Base-by-base conservation (phyloP, 1,140 invertebrate genomes). In the Planococcus citri region DNA sequence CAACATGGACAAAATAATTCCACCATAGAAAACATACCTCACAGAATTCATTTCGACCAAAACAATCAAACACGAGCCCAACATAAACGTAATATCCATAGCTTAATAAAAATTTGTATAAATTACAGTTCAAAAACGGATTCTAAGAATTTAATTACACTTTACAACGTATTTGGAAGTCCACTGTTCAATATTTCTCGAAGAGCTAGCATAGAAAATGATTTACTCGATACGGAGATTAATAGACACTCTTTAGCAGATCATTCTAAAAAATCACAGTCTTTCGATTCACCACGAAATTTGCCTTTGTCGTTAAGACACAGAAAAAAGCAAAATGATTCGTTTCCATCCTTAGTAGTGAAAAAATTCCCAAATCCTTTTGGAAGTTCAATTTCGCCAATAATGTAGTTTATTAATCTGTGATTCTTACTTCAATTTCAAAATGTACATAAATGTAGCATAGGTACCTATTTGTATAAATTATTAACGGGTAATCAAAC, bases 171-270 rank as follows among this genome's bases (percentile, higher is more conserved):
- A n/a, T 51, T 51, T 51, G 41, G 41, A 51, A 51, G 12, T 51
- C 41, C 41, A 17, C 17, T 51, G 41, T 51, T 51, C 10, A 51
- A 20, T 20, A 51, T 51, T 51, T 51, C 41, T 17, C 41, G 41
- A 51, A 51, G 41, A 51, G 41, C 41, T 51, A 51, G 41, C 41
- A 51, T 51, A 51, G 41, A 51, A 51, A 51, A 51, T 51, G 41
- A 51, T 51, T 51, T 51, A 20, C 17, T 51, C 2, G 17, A 17
- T 17, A 51, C 41, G 4, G 41, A 51, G 3, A 3, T 51, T n/a
- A 51, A 20, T 51, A 2, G 41, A 9, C 2, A 51, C 17, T 20
- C 3, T n/a, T 51, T 51, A 51, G 12, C 41, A 9, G 10, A 51
- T n/a, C 2, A 20, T 9, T 51, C 3, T 20, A 14, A 51, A 51